phyloP scores from a whole-genome alignment of 2,113 vertebrate species.

The Protobothrops mucrosquamatus region DNA sequence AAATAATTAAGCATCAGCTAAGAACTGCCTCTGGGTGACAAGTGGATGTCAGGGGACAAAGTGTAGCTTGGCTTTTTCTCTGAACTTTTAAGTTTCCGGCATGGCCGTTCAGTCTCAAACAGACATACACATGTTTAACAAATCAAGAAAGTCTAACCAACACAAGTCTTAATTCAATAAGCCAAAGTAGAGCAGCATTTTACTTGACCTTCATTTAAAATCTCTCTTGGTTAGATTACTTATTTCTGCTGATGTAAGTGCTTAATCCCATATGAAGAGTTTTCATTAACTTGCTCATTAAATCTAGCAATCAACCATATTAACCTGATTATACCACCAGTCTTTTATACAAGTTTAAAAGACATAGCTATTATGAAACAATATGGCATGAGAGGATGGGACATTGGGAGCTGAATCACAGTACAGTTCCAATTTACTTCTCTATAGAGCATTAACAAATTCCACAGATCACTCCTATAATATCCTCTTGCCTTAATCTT shows the following conservation, averaged over 20 bases:
- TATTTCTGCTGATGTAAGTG: slow-evolving; percentile 45
- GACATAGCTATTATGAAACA: slow-evolving; percentile 36
- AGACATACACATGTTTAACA: not conserved
- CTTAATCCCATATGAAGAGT: slow-evolving; percentile 25
- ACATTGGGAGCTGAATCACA: slow-evolving; percentile 22
- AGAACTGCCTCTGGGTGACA: not conserved
- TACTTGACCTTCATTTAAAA: slow-evolving; percentile 40
- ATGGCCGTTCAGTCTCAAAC: not conserved
- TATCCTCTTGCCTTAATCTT: slow-evolving; percentile 22
- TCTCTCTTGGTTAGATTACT: slow-evolving; percentile 30
- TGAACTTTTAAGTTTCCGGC: not conserved
- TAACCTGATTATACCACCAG: slow-evolving; percentile 30
- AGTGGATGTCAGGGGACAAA: not conserved
- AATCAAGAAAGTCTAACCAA: slow-evolving; percentile 20
- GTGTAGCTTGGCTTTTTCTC: not conserved
- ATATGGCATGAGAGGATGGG: slow-evolving; percentile 23
- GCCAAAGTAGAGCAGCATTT: slow-evolving; percentile 33
- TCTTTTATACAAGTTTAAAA: slow-evolving; percentile 6
- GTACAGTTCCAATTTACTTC: slow-evolving; percentile 9
- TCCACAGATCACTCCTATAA: slow-evolving; percentile 18
- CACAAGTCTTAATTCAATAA: slow-evolving; percentile 33
- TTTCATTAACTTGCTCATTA: slow-evolving; percentile 50
- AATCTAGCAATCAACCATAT: slow-evolving; percentile 41
- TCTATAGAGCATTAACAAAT: not conserved
- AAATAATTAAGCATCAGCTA: not conserved